Conservation (phyloP, 2,888 invertebrate species). For the Brenthis daphne region DNA sequence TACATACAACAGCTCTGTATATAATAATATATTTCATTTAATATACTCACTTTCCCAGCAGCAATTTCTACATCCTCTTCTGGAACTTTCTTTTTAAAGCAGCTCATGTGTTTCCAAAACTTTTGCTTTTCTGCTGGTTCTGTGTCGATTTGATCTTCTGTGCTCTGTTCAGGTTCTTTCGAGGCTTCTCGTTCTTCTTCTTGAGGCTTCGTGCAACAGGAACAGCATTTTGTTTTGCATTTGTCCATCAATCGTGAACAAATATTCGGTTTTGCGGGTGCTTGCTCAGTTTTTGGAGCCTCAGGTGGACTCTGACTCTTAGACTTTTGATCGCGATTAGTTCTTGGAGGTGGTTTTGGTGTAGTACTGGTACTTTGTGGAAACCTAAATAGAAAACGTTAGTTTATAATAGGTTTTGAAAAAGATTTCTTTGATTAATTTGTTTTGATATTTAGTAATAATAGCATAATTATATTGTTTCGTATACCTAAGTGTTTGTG, state of each 20-base stretch:
- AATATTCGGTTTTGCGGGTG: constrained; percentile 59
- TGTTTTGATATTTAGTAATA: too few relatives aligned
- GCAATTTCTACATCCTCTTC: constrained; percentile 67
- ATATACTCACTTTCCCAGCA: constrained; percentile 67
- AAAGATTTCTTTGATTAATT: too few relatives aligned
- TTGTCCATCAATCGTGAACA: constrained; percentile 68
- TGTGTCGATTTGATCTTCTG: constrained; percentile 35
- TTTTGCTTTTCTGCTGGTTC: constrained; percentile 52
- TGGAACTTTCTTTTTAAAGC: constrained; percentile 66
- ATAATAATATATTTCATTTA: background rate
- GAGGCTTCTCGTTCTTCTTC: constrained; percentile 38
- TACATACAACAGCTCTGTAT: background rate
- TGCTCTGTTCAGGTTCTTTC: constrained; percentile 35
- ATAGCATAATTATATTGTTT: too few relatives aligned
- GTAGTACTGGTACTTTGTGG: constrained; percentile 77
- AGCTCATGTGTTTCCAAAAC: constrained; percentile 62
- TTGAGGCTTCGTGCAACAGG: constrained; percentile 67
- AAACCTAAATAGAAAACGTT: constrained; percentile 51
- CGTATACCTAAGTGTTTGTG: too few relatives aligned
- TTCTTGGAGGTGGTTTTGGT: constrained; percentile 70
- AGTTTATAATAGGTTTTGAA: too few relatives aligned
- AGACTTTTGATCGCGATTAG: constrained; percentile 56
- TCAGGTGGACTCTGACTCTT: constrained; percentile 43
- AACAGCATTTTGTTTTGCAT: constrained; percentile 72
- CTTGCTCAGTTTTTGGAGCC: constrained; percentile 41